Conservation (phyloP, 1,140 invertebrate species). For the Hyles euphorbiae region DNA sequence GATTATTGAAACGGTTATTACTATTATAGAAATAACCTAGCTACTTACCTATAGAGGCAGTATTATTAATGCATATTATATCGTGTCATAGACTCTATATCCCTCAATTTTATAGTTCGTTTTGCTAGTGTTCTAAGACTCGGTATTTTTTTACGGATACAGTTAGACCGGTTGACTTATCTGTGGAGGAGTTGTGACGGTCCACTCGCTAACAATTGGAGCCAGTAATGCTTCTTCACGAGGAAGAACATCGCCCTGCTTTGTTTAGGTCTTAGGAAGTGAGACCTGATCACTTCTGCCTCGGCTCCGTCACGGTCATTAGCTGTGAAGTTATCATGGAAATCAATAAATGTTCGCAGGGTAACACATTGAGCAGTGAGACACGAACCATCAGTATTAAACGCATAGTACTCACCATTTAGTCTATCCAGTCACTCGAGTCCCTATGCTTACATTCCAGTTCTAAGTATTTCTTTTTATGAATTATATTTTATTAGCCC, state of each 20-base stretch:
- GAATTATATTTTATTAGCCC: conserved; percentile 8
- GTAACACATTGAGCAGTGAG: neutral
- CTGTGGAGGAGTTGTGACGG: conserved; percentile 22
- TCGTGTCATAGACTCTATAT: neutral
- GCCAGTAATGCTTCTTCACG: conserved; percentile 28
- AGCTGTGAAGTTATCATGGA: conserved; percentile 37
- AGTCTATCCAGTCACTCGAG: conserved; percentile 1
- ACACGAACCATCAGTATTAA: neutral
- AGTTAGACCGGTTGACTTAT: conserved; percentile 23
- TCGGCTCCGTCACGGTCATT: conserved; percentile 24
- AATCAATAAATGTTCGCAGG: conserved; percentile 20
- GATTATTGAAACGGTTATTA: too few relatives aligned
- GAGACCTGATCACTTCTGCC: conserved; percentile 28
- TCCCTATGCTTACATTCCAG: conserved; percentile 2
- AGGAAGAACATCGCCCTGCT: conserved; percentile 28
- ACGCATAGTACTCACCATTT: conserved; percentile 8
- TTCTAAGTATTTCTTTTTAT: neutral
- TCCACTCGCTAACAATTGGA: conserved; percentile 33
- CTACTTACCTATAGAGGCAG: too few relatives aligned
- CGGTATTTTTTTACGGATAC: too few relatives aligned
- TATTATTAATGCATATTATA: too few relatives aligned
- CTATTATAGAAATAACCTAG: too few relatives aligned
- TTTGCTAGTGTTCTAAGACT: neutral
- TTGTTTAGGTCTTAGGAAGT: conserved; percentile 20
- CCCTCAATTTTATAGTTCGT: neutral